These are phyloP conservation scores for Antennarius striatus DNA, from an alignment of 2,113 vertebrate species.

Conservation along the genomic window DNA sequence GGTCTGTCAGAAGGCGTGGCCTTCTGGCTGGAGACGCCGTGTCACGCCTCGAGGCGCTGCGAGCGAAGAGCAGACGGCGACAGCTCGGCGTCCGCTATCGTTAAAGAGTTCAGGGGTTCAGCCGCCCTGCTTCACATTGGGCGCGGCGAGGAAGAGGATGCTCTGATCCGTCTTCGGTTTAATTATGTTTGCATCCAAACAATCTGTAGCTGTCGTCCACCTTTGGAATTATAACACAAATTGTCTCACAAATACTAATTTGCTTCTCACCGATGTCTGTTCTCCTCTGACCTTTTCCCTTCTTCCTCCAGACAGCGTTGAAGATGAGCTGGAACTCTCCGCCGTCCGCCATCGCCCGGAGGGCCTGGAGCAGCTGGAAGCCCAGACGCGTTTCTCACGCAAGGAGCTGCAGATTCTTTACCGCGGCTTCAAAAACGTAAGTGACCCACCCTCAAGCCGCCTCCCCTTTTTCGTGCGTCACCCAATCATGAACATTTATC, in stretches of 20 bases:
- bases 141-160: too few relatives aligned
- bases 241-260: conserved; percentile 1
- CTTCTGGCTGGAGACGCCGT: conserved; percentile 39
- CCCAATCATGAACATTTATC: neutral
- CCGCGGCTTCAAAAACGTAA: conserved; percentile 98
- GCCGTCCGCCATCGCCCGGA: conserved; percentile 96
- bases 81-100: conserved; percentile 53
- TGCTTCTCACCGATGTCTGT: conserved; percentile 1
- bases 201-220: too few relatives aligned
- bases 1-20: conserved; percentile 21
- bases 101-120: conserved; percentile 58
- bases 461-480: neutral
- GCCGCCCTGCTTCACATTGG: conserved; percentile 15
- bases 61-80: conserved; percentile 37
- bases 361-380: conserved; percentile 92
- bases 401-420: conserved; percentile 99
- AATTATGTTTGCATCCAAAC: too few relatives aligned
- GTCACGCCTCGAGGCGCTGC: conserved; percentile 44
- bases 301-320: conserved; percentile 88
- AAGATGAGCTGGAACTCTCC: conserved; percentile 98
- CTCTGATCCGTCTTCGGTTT: too few relatives aligned
- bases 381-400: conserved; percentile 95
- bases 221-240: too few relatives aligned
- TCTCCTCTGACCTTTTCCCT: conserved; percentile 37
- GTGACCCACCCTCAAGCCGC: conserved; percentile 43